A percentile compares a stretch with the other conserved stretches of the same genome.
These are phyloP conservation scores for Chrysolina oricalcia DNA, from an alignment of 2,888 invertebrate genomes.

Conservation along the genomic window DNA sequence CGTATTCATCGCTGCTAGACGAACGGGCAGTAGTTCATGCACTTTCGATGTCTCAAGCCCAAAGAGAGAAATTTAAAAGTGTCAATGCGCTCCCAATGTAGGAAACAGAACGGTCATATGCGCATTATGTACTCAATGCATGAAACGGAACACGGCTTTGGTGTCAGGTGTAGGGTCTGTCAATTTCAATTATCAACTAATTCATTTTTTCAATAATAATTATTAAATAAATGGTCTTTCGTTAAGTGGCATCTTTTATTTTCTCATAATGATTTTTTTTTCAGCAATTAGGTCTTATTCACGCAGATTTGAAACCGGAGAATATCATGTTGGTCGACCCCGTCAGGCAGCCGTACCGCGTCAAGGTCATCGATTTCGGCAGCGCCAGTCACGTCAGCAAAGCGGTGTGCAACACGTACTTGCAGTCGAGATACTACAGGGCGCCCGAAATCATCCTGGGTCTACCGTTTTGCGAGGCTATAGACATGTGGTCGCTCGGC, in stretches of 20 bases:
- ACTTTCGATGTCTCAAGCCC: too few species aligned
- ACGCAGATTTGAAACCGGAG: constrained; percentile 99
- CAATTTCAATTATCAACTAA: not conserved
- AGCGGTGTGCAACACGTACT: constrained; percentile 99
- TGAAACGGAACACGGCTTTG: too few species aligned
- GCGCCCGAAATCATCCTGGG: constrained; percentile 98
- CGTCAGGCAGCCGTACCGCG: constrained; percentile 96
- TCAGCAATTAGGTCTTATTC: constrained; percentile 98
- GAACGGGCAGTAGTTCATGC: too few species aligned
- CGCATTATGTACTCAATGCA: too few species aligned
- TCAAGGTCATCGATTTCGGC: constrained; percentile 99
- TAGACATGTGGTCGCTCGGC: constrained; percentile 99
- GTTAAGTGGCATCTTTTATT: too few species aligned
- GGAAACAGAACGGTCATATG: too few species aligned
- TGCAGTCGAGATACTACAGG: constrained; percentile 98
- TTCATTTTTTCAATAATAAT: too few species aligned
- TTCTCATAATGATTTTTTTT: too few species aligned
- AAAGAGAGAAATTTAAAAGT: too few species aligned
- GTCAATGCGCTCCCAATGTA: too few species aligned
- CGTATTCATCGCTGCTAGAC: too few species aligned
- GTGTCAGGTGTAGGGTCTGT: not conserved
- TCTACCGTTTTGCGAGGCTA: constrained; percentile 98
- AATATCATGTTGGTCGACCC: constrained; percentile 99
- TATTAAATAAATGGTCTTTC: too few species aligned
- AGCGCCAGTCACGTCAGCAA: constrained; percentile 99